phyloP scores from a whole-genome alignment of 2,797 vertebrate species.

The Antrozous pallidus region DNA sequence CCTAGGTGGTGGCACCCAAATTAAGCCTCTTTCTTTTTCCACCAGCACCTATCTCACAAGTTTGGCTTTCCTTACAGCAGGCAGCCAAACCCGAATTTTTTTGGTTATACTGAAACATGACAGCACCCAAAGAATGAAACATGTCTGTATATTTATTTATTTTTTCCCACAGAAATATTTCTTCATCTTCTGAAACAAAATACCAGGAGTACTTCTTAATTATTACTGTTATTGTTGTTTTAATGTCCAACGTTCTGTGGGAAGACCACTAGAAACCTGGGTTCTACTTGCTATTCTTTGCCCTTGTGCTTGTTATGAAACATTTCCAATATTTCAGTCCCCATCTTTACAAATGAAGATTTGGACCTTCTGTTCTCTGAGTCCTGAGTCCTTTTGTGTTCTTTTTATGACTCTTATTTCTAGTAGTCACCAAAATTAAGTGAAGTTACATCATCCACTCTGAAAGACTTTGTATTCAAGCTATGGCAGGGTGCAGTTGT shows the following conservation, averaged over 20 bases:
- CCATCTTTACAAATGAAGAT: neutral
- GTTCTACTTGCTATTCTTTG: neutral
- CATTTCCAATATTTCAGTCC: neutral
- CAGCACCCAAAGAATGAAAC: neutral
- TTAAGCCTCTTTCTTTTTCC: too few species aligned
- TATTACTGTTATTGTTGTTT: neutral
- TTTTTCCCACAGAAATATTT: constrained; percentile 17
- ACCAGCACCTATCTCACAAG: too few species aligned
- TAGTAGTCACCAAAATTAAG: neutral
- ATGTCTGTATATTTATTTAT: neutral
- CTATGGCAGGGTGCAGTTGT: neutral
- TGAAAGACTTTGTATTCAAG: neutral
- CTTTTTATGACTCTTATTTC: neutral
- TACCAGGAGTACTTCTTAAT: neutral
- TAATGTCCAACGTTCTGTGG: neutral
- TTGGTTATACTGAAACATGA: constrained; percentile 8
- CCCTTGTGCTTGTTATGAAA: neutral
- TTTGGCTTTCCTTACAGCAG: too few species aligned
- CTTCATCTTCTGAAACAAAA: constrained; percentile 33
- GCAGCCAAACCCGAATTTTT: too few species aligned
- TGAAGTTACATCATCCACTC: neutral
- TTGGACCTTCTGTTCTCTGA: neutral
- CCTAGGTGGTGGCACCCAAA: too few species aligned
- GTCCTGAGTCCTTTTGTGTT: neutral
- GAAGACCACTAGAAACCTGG: neutral